Evolutionary conservation across 2,797 vertebrate species (phyloP).

Genomic region (Clangula hyemalis): DNA sequence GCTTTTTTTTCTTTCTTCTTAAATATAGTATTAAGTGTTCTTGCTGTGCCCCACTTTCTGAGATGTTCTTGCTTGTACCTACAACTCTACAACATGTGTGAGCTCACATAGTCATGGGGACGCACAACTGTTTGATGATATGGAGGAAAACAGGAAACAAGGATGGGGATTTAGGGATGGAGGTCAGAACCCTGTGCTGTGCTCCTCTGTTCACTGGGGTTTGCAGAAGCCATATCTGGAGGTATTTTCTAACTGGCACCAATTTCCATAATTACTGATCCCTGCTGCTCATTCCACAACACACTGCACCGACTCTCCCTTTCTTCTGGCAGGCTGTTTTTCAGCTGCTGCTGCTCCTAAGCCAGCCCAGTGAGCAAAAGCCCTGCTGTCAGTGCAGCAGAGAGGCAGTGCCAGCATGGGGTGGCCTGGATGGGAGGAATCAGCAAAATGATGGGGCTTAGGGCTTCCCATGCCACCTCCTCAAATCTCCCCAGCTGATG

Average conservation of each 20-base stretch:
- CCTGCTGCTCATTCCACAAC: not conserved
- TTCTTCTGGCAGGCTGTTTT: not conserved
- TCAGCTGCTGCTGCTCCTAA: not conserved
- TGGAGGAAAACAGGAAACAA: not conserved
- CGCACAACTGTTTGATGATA: not conserved
- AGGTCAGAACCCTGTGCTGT: not conserved
- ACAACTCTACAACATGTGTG: too few relatives aligned
- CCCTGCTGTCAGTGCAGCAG: not conserved
- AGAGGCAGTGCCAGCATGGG: not conserved
- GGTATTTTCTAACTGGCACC: not conserved
- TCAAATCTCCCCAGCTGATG: accelerated
- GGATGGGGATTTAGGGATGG: not conserved
- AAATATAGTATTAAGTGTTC: not conserved
- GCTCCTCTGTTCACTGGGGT: not conserved
- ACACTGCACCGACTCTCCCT: not conserved
- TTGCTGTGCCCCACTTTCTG: not conserved
- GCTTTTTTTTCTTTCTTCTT: not conserved
- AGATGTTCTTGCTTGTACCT: not conserved
- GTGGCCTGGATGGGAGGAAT: not conserved
- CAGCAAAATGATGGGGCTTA: too few relatives aligned
- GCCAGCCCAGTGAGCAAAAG: not conserved
- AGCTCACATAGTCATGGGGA: not conserved
- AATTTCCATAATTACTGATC: not conserved
- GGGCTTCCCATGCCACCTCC: not conserved
- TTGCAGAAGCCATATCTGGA: not conserved